Evolutionary conservation across 1,140 invertebrate species (phyloP), one percentile per base, ranked within the genome.

Genomic region (Sipha flava): DNA sequence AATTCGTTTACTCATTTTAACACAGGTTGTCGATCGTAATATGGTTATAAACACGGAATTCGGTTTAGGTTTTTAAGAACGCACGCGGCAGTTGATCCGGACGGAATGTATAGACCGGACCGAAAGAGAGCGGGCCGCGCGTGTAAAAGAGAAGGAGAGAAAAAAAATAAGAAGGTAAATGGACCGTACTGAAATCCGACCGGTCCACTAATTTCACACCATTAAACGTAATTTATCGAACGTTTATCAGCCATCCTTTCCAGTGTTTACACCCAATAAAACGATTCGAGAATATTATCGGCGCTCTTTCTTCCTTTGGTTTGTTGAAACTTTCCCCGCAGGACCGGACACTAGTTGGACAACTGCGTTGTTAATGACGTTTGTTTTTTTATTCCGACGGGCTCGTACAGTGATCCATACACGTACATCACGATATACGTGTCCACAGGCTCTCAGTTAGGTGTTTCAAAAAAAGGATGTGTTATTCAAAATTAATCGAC

Each of bases 171-270:
- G 31, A 43, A 77, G 73, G 73, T 77, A 77, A 77, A 77, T 77
- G 73, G 34, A 54, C 73, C 49, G 73, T 54, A 77, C 73, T 31
- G 73, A 77, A 77, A 77, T 57, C 49, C 73, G 23, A 57, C 73
- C 73, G 49, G 52, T 77, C 73, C 47, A 77, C 73, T 77, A 77
- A 77, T 77, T 77, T 77, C 73, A 77, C 73, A 57, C 49, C 73
- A 77, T 77, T 77, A 77, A 77, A 77, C 73, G 49, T 77, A 77
- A 77, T 77, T 77, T 77, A 77, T 77, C 47, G 73, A 77, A 77
- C 73, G 49, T 77, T 77, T 77, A 77, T 77, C 73, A 77, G 49
- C 34, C 73, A 57, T 57, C 73, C 52, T 59, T 77, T 77, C 73
- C 73, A 57, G 73, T 77, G 73, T 77, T 54, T 57, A 77, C 73